These are phyloP conservation scores for Antigone vipio DNA, from an alignment of 2,113 vertebrate genomes.

Conservation along the genomic window DNA sequence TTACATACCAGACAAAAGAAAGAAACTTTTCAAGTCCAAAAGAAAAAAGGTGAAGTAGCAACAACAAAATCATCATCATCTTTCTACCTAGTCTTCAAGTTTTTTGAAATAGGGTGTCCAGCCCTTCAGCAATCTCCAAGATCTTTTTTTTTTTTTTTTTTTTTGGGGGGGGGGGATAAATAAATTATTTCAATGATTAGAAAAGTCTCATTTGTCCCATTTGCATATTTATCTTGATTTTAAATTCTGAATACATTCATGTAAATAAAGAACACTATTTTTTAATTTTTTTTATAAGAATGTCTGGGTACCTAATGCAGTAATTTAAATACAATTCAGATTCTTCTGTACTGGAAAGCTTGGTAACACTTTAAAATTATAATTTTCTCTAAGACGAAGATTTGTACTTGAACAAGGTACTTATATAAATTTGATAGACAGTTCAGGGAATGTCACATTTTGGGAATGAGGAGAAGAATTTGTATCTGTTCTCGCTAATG, in stretches of 20 bases:
- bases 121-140: neutral
- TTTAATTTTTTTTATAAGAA: neutral
- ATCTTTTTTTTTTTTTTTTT: neutral
- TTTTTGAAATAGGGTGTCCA: slow-evolving; percentile 1
- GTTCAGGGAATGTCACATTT: neutral
- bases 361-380: neutral
- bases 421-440: neutral
- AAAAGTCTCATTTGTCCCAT: neutral
- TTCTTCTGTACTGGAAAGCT: neutral
- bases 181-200: neutral
- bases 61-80: neutral
- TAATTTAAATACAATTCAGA: neutral
- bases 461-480: neutral
- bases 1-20: neutral
- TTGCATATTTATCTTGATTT: neutral
- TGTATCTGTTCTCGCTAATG: neutral
- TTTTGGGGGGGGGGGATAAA: neutral
- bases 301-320: neutral
- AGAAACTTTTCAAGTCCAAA: neutral
- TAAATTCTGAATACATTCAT: neutral
- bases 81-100: neutral
- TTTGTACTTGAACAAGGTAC: neutral
- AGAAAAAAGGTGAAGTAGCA: neutral
- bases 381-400: neutral
- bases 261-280: neutral